Percentiles rank a stretch among this genome's conserved stretches.
phyloP scores from a whole-genome alignment of 2,113 vertebrate genomes.

The Datnioides undecimradiatus region DNA sequence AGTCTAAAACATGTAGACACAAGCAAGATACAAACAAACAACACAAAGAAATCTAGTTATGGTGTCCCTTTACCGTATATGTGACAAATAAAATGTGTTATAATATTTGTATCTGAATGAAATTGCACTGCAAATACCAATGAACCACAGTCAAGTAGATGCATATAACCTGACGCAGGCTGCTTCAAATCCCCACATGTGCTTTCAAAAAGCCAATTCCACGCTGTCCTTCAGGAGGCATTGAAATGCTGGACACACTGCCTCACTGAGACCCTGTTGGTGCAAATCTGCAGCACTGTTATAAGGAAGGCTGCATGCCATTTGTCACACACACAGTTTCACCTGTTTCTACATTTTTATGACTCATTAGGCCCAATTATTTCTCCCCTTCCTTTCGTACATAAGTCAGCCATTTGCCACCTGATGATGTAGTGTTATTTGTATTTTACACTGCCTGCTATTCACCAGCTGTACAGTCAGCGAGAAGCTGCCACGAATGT shows the following conservation, averaged over 20 bases:
- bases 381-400: not conserved
- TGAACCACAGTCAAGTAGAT: not conserved
- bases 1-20: too few relatives aligned
- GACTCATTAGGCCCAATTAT: slow-evolving; percentile 1
- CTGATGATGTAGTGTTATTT: not conserved
- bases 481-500: not conserved
- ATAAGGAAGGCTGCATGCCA: not conserved
- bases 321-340: not conserved
- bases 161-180: slow-evolving; percentile 10
- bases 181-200: slow-evolving; percentile 31
- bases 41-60: not conserved
- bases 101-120: not conserved
- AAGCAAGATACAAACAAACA: not conserved
- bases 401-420: not conserved
- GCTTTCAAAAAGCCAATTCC: slow-evolving; percentile 47
- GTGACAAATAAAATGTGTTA: not conserved
- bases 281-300: not conserved
- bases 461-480: not conserved
- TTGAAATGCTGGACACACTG: slow-evolving; percentile 46
- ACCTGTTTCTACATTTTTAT: not conserved
- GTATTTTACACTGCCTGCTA: not conserved
- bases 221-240: slow-evolving; percentile 43
- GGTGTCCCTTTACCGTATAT: too few relatives aligned
- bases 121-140: slow-evolving; percentile 6
- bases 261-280: not conserved